A percentile compares a stretch with the other conserved stretches of the same genome.
Conservation (phyloP, 1,140 invertebrate genomes). For the Aporrectodea caliginosa region DNA sequence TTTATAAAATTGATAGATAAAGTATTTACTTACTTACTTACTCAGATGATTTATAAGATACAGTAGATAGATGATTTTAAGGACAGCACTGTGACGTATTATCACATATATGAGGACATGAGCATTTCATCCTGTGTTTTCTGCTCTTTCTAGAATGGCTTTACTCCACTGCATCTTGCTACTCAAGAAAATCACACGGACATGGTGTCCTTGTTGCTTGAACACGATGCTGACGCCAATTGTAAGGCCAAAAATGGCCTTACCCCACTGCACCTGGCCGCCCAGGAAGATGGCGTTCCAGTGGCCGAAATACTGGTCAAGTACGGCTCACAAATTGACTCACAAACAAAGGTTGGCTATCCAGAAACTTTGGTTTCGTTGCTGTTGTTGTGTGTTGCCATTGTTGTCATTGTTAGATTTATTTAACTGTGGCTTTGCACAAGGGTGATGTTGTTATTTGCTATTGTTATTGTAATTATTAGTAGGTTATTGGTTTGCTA, state of each 20-base stretch:
- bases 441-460: slow-evolving; percentile 73
- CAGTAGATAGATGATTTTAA: neutral
- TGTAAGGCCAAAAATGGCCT: slow-evolving; percentile 85
- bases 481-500: too few species aligned
- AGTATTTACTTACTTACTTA: too few species aligned
- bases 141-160: too few species aligned
- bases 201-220: slow-evolving; percentile 84
- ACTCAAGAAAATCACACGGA: slow-evolving; percentile 90
- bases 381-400: neutral
- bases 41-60: too few species aligned
- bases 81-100: neutral
- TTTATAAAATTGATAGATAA: too few species aligned
- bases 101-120: neutral
- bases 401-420: too few species aligned
- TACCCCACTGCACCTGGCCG: slow-evolving; percentile 63
- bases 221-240: slow-evolving; percentile 81
- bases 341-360: slow-evolving; percentile 70
- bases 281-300: slow-evolving; percentile 94
- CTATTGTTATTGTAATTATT: too few species aligned
- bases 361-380: neutral
- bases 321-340: slow-evolving; percentile 79
- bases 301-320: slow-evolving; percentile 88
- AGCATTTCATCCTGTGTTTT: too few species aligned
- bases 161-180: slow-evolving; percentile 87
- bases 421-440: too few species aligned